Percentiles rank a stretch among this genome's conserved stretches.
phyloP scores from a whole-genome alignment of 2,888 invertebrate genomes.

The Sinelater perroti region DNA sequence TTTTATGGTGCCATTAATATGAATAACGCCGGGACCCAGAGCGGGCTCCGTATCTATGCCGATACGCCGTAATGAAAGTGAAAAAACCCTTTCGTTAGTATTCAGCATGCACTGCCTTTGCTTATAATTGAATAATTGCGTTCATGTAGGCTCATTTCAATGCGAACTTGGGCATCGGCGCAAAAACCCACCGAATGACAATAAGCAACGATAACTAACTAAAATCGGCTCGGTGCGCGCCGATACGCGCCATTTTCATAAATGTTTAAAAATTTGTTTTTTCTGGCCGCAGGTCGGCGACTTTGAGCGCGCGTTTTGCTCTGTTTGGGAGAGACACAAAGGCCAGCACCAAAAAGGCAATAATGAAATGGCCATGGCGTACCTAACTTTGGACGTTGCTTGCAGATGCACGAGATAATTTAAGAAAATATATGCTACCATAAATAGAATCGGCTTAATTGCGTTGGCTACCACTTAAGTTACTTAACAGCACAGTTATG shows the following conservation, averaged over 20 bases:
- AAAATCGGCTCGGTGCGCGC: constrained; percentile 16
- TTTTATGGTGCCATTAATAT: constrained; percentile 17
- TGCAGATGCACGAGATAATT: too few species aligned
- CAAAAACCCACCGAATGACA: constrained; percentile 28
- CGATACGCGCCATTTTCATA: constrained; percentile 8
- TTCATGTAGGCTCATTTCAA: constrained; percentile 27
- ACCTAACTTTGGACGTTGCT: too few species aligned
- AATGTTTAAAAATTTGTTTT: constrained; percentile 16
- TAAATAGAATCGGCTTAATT: too few species aligned
- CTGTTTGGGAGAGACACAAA: too few species aligned
- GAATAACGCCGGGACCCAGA: constrained; percentile 11
- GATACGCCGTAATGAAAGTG: neutral
- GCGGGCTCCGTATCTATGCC: neutral
- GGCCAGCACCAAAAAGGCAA: too few species aligned
- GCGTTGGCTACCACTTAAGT: too few species aligned
- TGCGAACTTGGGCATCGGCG: constrained; percentile 19
- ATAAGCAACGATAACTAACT: constrained; percentile 25
- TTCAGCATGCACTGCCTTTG: constrained; percentile 20
- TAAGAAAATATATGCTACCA: too few species aligned
- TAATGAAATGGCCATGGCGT: too few species aligned
- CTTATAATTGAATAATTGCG: constrained; percentile 28
- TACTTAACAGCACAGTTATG: too few species aligned
- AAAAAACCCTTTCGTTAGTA: constrained; percentile 18
- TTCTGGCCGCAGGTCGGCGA: too few species aligned
- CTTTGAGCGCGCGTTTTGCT: too few species aligned